Base-by-base conservation (phyloP, 2,113 vertebrate species). In the Ailuropoda melanoleuca region DNA sequence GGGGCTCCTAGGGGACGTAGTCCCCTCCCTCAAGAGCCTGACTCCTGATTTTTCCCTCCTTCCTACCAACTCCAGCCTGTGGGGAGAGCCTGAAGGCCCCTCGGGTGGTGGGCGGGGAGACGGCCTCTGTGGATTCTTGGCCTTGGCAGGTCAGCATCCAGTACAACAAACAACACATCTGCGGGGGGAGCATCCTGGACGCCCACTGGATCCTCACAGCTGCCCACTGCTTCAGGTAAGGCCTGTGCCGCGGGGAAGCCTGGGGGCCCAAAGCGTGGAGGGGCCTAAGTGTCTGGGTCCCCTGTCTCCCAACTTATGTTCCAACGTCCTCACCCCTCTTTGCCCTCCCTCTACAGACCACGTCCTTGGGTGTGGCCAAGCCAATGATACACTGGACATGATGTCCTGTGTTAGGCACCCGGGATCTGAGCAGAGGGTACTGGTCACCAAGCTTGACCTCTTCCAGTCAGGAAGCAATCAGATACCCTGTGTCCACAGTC, bases 91-190 rank as follows among this genome's bases (percentile, higher is more conserved):
- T 4, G 3, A 70, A 98, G 83, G 66, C 91, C 0, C 95, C 98
- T 9, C 99, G 99, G 0, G 99, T 99, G 53, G 98, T 99, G 56
- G 99, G 99, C 0, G 99, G 99, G 4, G 86, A 93, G 1, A 94
- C 98, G 3, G 98, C 99, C 0, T 1, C 94, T 13, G 99, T 99
- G 86, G 98, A 99, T 50, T 78, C 98, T 1, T 99, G 99, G 99
- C 99, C 99, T 0, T 99, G 99, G 99, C 99, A 99, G 98, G 99
- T 99, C 92, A 99, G 99, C 95, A 37, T 99, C 97, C 99, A 99
- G 98, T 98, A 99, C 93, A 88, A 97, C 24, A 98, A 96, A 1
- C 98, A 99, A 12, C 99, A 99, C 80, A 92, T 99, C 68, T 99
- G 99, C 9, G 99, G 99, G 3, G 99, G 99, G 7, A 99, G 99